Base-by-base conservation (phyloP, 2,797 vertebrate genomes). In the Cirrhinus molitorella region DNA sequence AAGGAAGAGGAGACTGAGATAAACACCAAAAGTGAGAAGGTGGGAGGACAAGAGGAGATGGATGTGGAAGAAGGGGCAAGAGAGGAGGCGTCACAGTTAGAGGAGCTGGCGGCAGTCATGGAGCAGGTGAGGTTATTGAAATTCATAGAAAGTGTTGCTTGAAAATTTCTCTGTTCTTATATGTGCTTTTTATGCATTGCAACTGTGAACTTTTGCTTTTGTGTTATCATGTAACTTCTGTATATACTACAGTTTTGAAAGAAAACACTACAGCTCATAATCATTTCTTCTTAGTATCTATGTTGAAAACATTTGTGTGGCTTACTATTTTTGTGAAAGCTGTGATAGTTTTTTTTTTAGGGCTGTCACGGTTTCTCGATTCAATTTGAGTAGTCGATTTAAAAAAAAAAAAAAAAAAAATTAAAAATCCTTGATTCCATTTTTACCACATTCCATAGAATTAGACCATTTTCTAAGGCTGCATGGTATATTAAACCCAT, bases 61-160 rank as follows among this genome's bases (percentile, higher is more conserved):
- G 88, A 89, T 63, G 84, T 88, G 8, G 89, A 91, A 71, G 84
- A 85, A 14, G 87, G 85, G 49, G 21, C n/a, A 79, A 88, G 86
- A 0, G 94, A 94, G 25, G 96, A 96, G 21, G 91, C 94, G 13
- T 94, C 93, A 1, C 96, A 96, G 49, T 91, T 96, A 84, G 95
- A 96, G 67, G 96, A 97, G 89, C 91, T 99, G 28, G 96, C 95
- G 34, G 95, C 96, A 31, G 95, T 98, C 88, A 96, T 98, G 90
- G 95, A 97, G 74, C 97, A 98, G 96, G 97, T 97, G 91, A 87
- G n/a, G 6, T n/a, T 16, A 31, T 9, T 16, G 12, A 49, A 43
- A 45, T 28, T 17, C 0, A 2, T 53, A n/a, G 19, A 40, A 21
- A 0, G 14, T 11, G 10, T 73, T 17, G 1, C 28, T 31, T 25